Percentiles rank a stretch among this genome's conserved stretches.
Conservation (phyloP, 1,140 invertebrate genomes). For the Aricia agestis region DNA sequence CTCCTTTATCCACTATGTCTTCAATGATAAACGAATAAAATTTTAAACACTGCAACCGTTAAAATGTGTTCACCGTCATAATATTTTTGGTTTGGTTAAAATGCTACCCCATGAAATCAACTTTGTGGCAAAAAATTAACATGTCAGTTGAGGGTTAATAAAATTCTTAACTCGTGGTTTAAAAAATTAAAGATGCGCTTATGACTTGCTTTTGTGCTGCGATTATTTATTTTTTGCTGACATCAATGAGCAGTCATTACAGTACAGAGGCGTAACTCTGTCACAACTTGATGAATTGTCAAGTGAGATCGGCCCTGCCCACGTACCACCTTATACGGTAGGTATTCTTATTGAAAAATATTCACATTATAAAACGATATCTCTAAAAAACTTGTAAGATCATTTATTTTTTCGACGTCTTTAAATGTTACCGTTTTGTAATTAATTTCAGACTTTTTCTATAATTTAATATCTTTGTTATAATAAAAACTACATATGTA, state of each 20-base stretch:
- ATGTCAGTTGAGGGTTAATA: too few relatives aligned
- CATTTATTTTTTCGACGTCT: neutral
- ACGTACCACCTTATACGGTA: neutral
- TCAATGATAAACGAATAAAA: too few relatives aligned
- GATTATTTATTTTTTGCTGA: neutral
- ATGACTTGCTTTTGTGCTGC: too few relatives aligned
- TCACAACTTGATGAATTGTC: neutral
- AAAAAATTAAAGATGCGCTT: too few relatives aligned
- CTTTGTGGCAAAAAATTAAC: too few relatives aligned
- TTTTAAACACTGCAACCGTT: too few relatives aligned
- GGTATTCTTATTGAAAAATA: neutral
- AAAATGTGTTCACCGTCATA: too few relatives aligned
- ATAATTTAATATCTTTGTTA: neutral
- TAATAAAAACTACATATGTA: too few relatives aligned
- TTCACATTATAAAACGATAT: neutral
- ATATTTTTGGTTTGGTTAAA: too few relatives aligned
- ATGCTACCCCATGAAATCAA: too few relatives aligned
- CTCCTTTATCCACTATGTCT: too few relatives aligned
- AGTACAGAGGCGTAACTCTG: neutral
- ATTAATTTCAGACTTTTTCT: neutral
- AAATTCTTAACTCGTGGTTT: too few relatives aligned
- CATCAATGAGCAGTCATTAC: constrained; percentile 1
- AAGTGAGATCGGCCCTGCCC: neutral
- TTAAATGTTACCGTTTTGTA: neutral
- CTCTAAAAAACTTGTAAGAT: neutral